Evolutionary conservation across 2,113 vertebrate species (phyloP), one percentile per base, ranked within the genome.

Genomic region (Acrocephalus arundinaceus): DNA sequence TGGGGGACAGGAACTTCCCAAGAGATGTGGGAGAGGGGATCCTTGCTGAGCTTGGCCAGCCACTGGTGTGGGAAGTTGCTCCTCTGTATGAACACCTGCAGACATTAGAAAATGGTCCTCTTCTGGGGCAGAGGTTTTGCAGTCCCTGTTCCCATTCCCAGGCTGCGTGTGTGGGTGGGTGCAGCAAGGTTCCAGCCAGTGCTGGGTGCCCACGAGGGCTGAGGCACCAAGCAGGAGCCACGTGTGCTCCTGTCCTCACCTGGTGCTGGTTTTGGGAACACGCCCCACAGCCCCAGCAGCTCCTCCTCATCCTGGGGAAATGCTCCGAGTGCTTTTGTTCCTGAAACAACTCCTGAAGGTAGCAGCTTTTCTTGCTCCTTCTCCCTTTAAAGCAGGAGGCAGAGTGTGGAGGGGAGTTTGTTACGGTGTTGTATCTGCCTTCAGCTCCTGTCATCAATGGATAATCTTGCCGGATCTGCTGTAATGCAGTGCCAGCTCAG

Each of bases 401-500:
- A 33, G 46, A 54, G 25, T 2, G 37, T 22, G 46, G 78, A 35
- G 3, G 39, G 95, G 74, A 35, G 67, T 86, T 93, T 77, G 39
- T 86, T 54, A 15, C 2, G 5, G 35, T 74, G 78, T 31, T 51
- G 37, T 92, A 75, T 49, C 65, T 45, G 35, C 83, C 94, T 63
- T 67, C 80, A 62, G 35, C 84, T 95, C 66, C 76, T 91, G 83
- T 58, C 89, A 59, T 75, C 92, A 95, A 85, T 74, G 94, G 78
- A 76, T 77, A 74, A 67, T 92, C 61, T 81, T 91, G 46, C 80
- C 2, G 41, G 65, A 90, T 75, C 74, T 75, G 74, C 83, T 90
- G 20, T 75, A 94, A 96, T 37, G 46, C 79, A 90, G 71, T 75
- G 90, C 87, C 87, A 91, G 75, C 87, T 93, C 87, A 87, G 85